Conservation (phyloP, 2,888 invertebrate genomes). For the Beris morrisii region DNA sequence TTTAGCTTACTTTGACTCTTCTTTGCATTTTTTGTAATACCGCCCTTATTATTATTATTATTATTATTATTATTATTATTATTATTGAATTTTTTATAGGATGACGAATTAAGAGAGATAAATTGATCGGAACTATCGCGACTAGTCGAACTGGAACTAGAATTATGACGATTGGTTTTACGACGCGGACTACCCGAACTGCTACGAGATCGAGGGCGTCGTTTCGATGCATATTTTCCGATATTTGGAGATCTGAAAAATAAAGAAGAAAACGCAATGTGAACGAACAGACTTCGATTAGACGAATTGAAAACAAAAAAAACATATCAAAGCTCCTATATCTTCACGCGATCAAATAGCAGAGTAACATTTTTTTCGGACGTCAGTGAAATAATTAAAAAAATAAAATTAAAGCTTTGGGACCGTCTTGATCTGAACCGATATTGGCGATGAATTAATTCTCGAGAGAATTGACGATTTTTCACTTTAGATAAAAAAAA, state of each 20-base stretch:
- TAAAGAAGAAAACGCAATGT: conserved; percentile 11
- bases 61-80: conserved; percentile 48
- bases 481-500: too few relatives aligned
- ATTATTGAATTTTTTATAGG: conserved; percentile 43
- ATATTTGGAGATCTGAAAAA: conserved; percentile 34
- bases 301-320: not conserved
- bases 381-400: too few relatives aligned
- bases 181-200: conserved; percentile 59
- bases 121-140: conserved; percentile 42
- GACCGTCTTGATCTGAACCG: too few relatives aligned
- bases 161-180: conserved; percentile 56
- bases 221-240: conserved; percentile 40
- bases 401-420: too few relatives aligned
- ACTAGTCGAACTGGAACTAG: conserved; percentile 54
- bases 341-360: too few relatives aligned
- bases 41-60: conserved; percentile 34
- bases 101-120: conserved; percentile 42
- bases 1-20: conserved; percentile 57
- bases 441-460: too few relatives aligned
- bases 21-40: conserved; percentile 13
- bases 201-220: conserved; percentile 47
- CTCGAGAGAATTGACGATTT: too few relatives aligned
- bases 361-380: too few relatives aligned
- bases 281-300: not conserved
- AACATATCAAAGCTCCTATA: not conserved